Percentiles rank a stretch among this genome's conserved stretches.
phyloP scores from a whole-genome alignment of 2,113 vertebrate species.

The Mastomys coucha region DNA sequence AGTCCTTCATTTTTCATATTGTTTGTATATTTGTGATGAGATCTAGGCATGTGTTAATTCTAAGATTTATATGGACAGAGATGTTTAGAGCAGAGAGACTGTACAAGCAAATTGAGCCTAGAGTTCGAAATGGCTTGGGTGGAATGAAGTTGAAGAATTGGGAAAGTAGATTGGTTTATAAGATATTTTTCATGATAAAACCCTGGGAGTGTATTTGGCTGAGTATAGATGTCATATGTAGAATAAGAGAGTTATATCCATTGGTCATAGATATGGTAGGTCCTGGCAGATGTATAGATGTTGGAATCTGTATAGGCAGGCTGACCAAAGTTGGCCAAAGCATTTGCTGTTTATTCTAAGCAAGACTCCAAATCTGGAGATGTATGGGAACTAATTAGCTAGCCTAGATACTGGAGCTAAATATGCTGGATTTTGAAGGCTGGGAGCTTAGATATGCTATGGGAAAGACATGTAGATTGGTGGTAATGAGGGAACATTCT shows the following conservation, averaged over 20 bases:
- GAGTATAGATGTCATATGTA: neutral
- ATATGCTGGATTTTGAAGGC: neutral
- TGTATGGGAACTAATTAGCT: neutral
- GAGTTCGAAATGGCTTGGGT: neutral
- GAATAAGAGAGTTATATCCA: accelerated
- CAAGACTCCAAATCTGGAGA: too few species aligned
- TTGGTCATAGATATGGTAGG: neutral
- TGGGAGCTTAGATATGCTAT: neutral
- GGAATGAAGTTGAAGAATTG: neutral
- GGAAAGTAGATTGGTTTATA: neutral
- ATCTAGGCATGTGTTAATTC: neutral
- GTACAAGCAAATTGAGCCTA: neutral
- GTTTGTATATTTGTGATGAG: neutral
- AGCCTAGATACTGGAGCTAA: neutral
- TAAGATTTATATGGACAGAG: neutral
- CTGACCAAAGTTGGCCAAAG: neutral
- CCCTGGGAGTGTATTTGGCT: too few species aligned
- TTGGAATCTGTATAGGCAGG: neutral
- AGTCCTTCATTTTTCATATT: neutral
- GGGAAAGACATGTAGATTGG: too few species aligned
- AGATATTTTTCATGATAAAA: neutral
- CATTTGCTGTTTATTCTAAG: neutral
- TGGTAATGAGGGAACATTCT: neutral
- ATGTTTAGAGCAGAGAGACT: neutral
- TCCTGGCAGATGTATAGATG: neutral